Evolutionary conservation across 2,888 invertebrate species (phyloP), one percentile per base, ranked within the genome.

Genomic region (Norana najaformis): DNA sequence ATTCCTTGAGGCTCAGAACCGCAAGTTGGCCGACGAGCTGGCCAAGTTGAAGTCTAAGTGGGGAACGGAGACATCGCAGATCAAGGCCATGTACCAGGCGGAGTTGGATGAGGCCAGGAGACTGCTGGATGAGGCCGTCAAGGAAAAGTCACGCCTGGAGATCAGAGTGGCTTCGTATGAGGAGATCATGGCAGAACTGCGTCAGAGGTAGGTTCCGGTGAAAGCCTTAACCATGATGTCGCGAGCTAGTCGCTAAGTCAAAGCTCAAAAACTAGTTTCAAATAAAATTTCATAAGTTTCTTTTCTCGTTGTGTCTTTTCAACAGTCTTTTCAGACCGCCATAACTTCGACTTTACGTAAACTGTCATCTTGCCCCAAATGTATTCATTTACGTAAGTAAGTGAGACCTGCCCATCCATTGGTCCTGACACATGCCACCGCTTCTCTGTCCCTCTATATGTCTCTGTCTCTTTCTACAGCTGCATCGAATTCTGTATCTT

Each of bases 61-160:
- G 92, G 92, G 92, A 23, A 91, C 92, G 90, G 92, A 92, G 92
- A 94, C 94, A 2, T 92, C 92, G 90, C 90, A 20, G 90, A 93
- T 95, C 90, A 94, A 95, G 93, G 93, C 93, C 90, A 95, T 95
- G 94, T 96, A 95, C 93, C 95, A 95, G 89, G 94, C 94, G 90
- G 95, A 95, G 91, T 93, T 96, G 91, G 94, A 94, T 14, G 95
- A 95, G 90, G 95, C 95, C 35, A 93, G 95, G 83, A 94, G 94
- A 90, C 94, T 95, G 89, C 94, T 95, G 90, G 95, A 95, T 92
- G 95, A 95, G 88, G 94, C 95, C 8, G 95, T 95, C 88, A 94
- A 95, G 91, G 94, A 95, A 91, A 95, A 95, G 93, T 95, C 95
- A 69, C 94, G 94, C 90, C 93, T 95, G 90, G 95, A 96, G 93